Conservation (phyloP, 2,797 vertebrate species). For the Allobates femoralis region DNA sequence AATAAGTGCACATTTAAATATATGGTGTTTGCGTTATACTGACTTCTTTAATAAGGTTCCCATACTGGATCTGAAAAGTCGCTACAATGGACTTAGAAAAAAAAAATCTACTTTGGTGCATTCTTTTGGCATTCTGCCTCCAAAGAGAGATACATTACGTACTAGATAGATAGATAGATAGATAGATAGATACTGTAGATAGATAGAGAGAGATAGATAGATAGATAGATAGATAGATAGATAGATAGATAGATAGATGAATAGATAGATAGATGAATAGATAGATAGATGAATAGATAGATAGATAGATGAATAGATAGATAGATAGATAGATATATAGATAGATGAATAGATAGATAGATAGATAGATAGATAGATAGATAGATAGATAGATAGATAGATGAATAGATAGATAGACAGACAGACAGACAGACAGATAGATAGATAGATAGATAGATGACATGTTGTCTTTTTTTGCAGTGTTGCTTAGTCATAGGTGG, state of each 20-base stretch:
- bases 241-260: conserved; percentile 19
- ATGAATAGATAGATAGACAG: not conserved
- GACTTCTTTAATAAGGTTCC: too few relatives aligned
- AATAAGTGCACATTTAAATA: too few relatives aligned
- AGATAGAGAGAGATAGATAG: not conserved
- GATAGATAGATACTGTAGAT: too few relatives aligned
- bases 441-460: not conserved
- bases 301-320: too few relatives aligned
- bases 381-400: not conserved
- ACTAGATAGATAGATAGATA: too few relatives aligned
- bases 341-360: not conserved
- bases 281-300: not conserved
- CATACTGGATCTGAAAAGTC: too few relatives aligned
- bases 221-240: not conserved
- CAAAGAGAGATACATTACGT: too few relatives aligned
- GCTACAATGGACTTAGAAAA: too few relatives aligned
- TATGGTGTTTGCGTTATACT: too few relatives aligned
- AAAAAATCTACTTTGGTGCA: too few relatives aligned
- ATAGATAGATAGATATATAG: conserved; percentile 19
- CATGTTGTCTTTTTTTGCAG: not conserved
- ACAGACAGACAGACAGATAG: conserved; percentile 11
- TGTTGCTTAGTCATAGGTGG: not conserved
- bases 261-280: not conserved
- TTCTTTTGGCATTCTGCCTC: too few relatives aligned
- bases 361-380: not conserved